Conservation (phyloP, 92 coral and sea anemone genomes). For the Umimayanthus kanabou region DNA sequence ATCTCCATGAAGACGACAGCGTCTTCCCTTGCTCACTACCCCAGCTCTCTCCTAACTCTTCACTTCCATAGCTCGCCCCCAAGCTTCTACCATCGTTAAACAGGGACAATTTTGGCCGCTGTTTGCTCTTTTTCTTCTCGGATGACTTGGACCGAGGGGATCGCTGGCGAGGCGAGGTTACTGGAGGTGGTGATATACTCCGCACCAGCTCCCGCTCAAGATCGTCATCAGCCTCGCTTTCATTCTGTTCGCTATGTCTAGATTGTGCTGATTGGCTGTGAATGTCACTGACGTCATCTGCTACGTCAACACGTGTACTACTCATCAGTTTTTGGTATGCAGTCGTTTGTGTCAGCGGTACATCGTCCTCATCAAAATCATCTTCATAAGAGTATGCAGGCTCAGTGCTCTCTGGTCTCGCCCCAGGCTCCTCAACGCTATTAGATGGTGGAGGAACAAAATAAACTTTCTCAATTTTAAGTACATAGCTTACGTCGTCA, state of each 20-base stretch:
- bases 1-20: slow-evolving; percentile 72
- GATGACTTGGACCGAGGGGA: slow-evolving; percentile 52
- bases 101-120: slow-evolving; percentile 82
- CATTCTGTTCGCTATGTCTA: slow-evolving; percentile 37
- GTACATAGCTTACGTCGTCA: no score
- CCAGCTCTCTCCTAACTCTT: slow-evolving; percentile 86
- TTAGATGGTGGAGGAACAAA: background rate
- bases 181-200: slow-evolving; percentile 75
- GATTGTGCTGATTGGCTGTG: slow-evolving; percentile 60
- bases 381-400: slow-evolving; percentile 79
- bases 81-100: slow-evolving; percentile 66
- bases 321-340: slow-evolving; percentile 92
- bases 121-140: slow-evolving; percentile 64
- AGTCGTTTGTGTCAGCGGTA: slow-evolving; percentile 89
- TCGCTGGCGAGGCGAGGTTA: slow-evolving; percentile 76
- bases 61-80: slow-evolving; percentile 62
- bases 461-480: no score
- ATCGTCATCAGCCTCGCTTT: slow-evolving; percentile 82
- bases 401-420: slow-evolving; percentile 41
- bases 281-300: slow-evolving; percentile 62
- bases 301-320: slow-evolving; percentile 78
- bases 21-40: slow-evolving; percentile 56
- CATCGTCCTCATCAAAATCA: slow-evolving; percentile 86
- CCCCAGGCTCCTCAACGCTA: slow-evolving; percentile 38
- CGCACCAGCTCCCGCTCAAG: slow-evolving; percentile 80